phyloP scores from a whole-genome alignment of 2,888 invertebrate genomes.

The Macaria notata region DNA sequence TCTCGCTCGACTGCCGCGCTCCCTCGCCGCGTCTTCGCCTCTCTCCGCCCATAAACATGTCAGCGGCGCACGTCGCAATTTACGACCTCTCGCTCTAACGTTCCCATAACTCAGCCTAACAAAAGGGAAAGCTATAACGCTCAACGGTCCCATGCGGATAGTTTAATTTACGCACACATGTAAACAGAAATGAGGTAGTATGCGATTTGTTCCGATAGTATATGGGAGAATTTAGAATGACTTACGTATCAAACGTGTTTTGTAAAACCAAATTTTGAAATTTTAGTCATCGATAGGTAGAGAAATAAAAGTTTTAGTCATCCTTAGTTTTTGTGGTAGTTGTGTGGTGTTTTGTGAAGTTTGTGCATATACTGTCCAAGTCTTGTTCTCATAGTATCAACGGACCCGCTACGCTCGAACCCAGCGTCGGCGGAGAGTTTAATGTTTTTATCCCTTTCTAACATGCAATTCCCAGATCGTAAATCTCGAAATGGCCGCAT shows the following conservation, averaged over 20 bases:
- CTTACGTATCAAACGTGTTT: background rate
- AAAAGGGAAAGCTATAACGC: conserved; percentile 82
- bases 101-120: conserved; percentile 77
- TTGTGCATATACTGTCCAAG: conserved; percentile 57
- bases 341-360: conserved; percentile 1
- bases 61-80: conserved; percentile 74
- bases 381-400: conserved; percentile 69
- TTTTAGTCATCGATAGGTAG: background rate
- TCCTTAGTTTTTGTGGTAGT: background rate
- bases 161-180: conserved; percentile 80
- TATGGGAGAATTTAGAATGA: conserved; percentile 48
- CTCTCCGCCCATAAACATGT: conserved; percentile 82
- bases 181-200: conserved; percentile 74
- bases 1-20: conserved; percentile 71
- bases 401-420: conserved; percentile 65
- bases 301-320: background rate
- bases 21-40: conserved; percentile 64
- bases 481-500: conserved; percentile 84
- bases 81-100: conserved; percentile 81
- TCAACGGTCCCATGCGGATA: conserved; percentile 81
- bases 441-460: conserved; percentile 79
- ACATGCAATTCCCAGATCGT: conserved; percentile 83
- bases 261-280: background rate
- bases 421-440: conserved; percentile 73
- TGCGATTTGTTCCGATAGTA: conserved; percentile 61